Evolutionary conservation across 2,888 invertebrate genomes (phyloP), one percentile per base, ranked within the genome.

Genomic region (Strigamia maritima): DNA sequence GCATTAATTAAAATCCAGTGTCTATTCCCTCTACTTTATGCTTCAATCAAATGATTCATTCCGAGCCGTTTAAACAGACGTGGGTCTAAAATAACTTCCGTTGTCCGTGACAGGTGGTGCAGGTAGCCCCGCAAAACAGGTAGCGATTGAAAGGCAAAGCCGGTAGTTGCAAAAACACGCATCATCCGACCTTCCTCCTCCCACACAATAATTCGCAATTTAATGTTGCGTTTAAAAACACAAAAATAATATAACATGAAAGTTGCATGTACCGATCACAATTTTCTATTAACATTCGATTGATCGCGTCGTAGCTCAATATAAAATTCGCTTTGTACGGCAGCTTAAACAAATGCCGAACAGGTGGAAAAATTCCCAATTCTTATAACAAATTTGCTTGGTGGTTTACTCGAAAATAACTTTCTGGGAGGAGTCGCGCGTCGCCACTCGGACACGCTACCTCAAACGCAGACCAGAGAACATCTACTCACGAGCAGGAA

Each of bases 1-100:
- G 65, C 65, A 65, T 65, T 65, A 65, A 65, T 65, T 65, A 65
- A 60, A 65, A 65, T 65, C 65, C 65, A 65, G 65, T 65, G 65
- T 60, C 60, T 60, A 60, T 60, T 65, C 65, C 65, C 65, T 65
- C 65, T 26, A 4, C 14, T 12, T 3, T 26, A n/a, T 26, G 24
- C 26, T 10, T 26, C 65, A 26, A 65, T 65, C 65, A 65, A 65
- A 65, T 65, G 65, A 65, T 65, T 65, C 65, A 65, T 16, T 26
- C 26, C 65, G 65, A 65, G 65, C 26, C 65, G 65, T 65, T 24
- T 65, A 65, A 65, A 65, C 26, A 65, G 49, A 49, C 24, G 65
- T 26, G 65, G 65, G 65, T 24, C 65, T 26, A 65, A 60, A 65
- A 24, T 24, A 65, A 65, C 65, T 65, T 65, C 65, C 65, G 65